Conservation (phyloP, 2,888 invertebrate genomes). For the Isoperla grammatica region DNA sequence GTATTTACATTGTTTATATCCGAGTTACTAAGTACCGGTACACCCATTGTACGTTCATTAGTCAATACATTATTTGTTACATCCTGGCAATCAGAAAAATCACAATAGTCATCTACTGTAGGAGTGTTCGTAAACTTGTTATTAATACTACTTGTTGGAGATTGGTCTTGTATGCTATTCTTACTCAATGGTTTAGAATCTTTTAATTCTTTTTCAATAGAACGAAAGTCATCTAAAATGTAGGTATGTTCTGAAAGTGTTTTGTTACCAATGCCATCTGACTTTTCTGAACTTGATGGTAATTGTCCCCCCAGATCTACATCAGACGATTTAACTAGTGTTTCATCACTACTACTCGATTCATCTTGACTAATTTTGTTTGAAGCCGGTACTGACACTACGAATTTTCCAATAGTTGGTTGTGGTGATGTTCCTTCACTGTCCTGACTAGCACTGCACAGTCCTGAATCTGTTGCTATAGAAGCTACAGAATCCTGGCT, state of each 20-base stretch:
- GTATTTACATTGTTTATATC: no score
- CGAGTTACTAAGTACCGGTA: no score
- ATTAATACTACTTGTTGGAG: no score
- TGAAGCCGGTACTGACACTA: background rate
- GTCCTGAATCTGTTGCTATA: conserved; percentile 30
- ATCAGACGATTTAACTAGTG: conserved; percentile 16
- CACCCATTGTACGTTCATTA: no score
- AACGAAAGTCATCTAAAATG: no score
- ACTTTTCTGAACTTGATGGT: no score
- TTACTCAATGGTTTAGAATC: no score
- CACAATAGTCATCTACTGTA: conserved; percentile 21
- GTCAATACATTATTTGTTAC: background rate
- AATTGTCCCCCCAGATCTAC: background rate
- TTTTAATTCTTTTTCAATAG: no score
- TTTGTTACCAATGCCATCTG: no score
- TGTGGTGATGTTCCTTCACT: conserved; percentile 26
- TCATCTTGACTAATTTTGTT: conserved; percentile 18
- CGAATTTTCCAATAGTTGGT: conserved; percentile 13
- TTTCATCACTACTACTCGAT: conserved; percentile 28
- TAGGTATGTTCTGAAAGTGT: no score
- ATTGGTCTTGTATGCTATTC: no score
- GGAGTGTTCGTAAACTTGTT: no score
- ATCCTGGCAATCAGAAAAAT: conserved; percentile 23
- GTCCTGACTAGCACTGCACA: conserved; percentile 32
- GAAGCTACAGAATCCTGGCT: conserved; percentile 31